A percentile compares a stretch with the other conserved stretches of the same genome.
These are phyloP conservation scores for Phalera bucephala DNA, from an alignment of 2,888 invertebrate genomes.

Conservation along the genomic window DNA sequence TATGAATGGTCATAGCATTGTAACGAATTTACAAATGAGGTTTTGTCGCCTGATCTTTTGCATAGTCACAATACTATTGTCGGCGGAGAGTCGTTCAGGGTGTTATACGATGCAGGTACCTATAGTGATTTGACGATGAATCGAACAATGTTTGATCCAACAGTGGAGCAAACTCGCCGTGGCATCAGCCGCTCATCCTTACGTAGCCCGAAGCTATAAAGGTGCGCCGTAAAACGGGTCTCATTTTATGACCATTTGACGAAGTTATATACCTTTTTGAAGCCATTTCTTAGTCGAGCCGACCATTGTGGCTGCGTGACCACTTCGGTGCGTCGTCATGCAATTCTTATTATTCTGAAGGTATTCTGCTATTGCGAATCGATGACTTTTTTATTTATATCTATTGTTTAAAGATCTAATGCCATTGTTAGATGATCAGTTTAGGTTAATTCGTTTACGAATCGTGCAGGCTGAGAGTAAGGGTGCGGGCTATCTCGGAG, in stretches of 20 bases:
- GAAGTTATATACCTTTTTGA: conserved; percentile 77
- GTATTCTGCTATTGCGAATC: conserved; percentile 44
- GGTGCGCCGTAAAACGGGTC: conserved; percentile 78
- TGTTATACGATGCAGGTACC: conserved; percentile 22
- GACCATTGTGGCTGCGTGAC: conserved; percentile 71
- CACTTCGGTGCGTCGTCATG: conserved; percentile 49
- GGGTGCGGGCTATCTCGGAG: conserved; percentile 62
- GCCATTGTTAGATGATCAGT: conserved; percentile 59
- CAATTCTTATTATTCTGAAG: conserved; percentile 58
- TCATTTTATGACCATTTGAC: conserved; percentile 80
- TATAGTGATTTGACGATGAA: conserved; percentile 13
- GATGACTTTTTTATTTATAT: conserved; percentile 16
- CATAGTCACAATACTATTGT: neutral
- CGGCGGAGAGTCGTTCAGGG: too few species aligned
- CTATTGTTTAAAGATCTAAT: conserved; percentile 48
- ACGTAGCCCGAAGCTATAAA: conserved; percentile 73
- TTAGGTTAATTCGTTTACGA: conserved; percentile 65
- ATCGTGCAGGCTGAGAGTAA: conserved; percentile 72
- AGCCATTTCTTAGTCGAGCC: conserved; percentile 67
- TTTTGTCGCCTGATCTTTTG: neutral
- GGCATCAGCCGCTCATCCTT: conserved; percentile 66
- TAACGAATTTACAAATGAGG: conserved; percentile 6
- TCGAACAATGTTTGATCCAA: conserved; percentile 39
- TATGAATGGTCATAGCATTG: conserved; percentile 13
- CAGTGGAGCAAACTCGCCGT: conserved; percentile 39